These are phyloP conservation scores for Nebria salina DNA, from an alignment of 2,888 invertebrate species.

Conservation along the genomic window DNA sequence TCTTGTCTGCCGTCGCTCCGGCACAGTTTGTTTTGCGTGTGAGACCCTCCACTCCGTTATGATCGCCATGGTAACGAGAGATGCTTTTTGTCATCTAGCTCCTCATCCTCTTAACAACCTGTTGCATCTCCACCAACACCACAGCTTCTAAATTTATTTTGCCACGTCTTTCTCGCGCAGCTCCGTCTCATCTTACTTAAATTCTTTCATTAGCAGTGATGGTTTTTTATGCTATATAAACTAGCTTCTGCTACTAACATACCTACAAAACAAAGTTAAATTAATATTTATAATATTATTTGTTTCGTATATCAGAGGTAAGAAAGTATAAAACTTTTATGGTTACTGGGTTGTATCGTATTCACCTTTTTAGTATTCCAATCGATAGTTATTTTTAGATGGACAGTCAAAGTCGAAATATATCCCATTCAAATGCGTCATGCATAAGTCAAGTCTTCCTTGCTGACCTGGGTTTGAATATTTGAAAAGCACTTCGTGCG, in stretches of 20 bases:
- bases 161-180: not conserved
- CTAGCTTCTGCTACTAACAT: not conserved
- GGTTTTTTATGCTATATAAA: not conserved
- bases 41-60: constrained; percentile 6
- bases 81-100: constrained; percentile 26
- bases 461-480: constrained; percentile 14
- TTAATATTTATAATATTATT: too few relatives aligned
- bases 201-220: not conserved
- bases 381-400: constrained; percentile 14
- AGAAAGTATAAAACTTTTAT: not conserved
- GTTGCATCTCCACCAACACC: not conserved
- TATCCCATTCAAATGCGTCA: constrained; percentile 7
- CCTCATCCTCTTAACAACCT: constrained; percentile 20
- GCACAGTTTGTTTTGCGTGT: not conserved
- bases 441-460: constrained; percentile 8
- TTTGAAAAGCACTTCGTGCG: constrained; percentile 5
- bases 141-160: constrained; percentile 14
- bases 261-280: too few relatives aligned
- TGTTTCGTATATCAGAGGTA: not conserved
- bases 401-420: constrained; percentile 4
- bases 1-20: constrained; percentile 5
- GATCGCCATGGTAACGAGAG: constrained; percentile 24
- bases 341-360: not conserved
- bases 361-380: not conserved
- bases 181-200: not conserved